Evolutionary conservation across 2,113 vertebrate genomes (phyloP), one percentile per base, ranked within the genome.

Genomic region (Erpornis zantholeuca): DNA sequence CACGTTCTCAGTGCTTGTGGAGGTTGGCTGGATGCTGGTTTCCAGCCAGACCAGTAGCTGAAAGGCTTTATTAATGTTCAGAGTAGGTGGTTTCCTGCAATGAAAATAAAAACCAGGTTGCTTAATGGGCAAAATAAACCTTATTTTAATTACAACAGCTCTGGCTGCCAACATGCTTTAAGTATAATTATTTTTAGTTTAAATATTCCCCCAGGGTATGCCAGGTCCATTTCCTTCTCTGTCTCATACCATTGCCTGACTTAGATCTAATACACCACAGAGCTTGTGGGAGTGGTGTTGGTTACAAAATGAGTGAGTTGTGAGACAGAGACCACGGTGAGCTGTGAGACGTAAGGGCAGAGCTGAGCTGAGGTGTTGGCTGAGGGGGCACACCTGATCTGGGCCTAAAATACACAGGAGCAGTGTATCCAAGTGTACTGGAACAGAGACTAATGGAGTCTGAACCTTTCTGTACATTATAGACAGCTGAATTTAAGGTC

Each of bases 81-180:
- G 90, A 60, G 71, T 68, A 79, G 85, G 53, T 4, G 1, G 66
- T 80, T 94, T 86, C 90, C 88, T 76, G 88, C 63, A 80, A 53
- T 42, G 76, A 88, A 94, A 92, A 77, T 77, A 81, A 88, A 88
- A 20, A 83, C 15, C 28, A 59, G 47, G 14, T 57, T 77, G 54
- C 80, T 76, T 72, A 87, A 90, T 73, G 63, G 80, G 45, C 75
- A 93, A 80, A 77, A 86, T 65, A 78, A 94, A 76, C 82, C 75
- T 88, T 82, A 45, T 57, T 94, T 90, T 93, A 94, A 93, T 95
- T 90, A 69, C 35, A 77, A 22, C 31, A 61, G 21, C 53, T 76
- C 61, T 81, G 33, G 16, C 69, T 87, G 84, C 68, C 59, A 44
- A 12, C 29, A 75, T 61, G 47, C 68, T 80, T 90, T 80, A 93